Percentiles rank a stretch among this genome's conserved stretches.
These are phyloP conservation scores for Emmelina monodactyla DNA, from an alignment of 2,888 invertebrate genomes.

Conservation along the genomic window DNA sequence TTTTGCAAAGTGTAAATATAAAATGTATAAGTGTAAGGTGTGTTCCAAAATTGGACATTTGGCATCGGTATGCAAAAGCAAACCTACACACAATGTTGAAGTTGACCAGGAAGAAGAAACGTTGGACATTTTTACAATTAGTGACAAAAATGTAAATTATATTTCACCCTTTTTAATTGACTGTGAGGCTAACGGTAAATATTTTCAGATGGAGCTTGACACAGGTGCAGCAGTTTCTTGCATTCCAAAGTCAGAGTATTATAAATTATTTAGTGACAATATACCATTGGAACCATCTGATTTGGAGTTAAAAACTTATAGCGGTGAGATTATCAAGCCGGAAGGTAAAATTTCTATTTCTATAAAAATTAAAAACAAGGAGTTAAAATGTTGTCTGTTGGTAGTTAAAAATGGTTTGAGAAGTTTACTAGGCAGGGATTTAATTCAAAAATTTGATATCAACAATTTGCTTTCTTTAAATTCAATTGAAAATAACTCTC, in stretches of 20 bases:
- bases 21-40: conserved; percentile 1
- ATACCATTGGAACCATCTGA: background rate
- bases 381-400: background rate
- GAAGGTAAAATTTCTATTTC: background rate
- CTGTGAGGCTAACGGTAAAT: conserved; percentile 1
- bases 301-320: conserved; percentile 5
- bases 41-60: conserved; percentile 5
- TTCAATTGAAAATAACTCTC: background rate
- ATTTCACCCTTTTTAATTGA: conserved; percentile 5
- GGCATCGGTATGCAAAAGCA: conserved; percentile 4
- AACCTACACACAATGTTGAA: conserved; percentile 2
- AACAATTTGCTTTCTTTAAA: background rate
- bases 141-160: background rate
- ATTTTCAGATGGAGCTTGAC: conserved; percentile 4
- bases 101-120: background rate
- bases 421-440: conserved; percentile 4
- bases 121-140: conserved; percentile 3
- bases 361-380: background rate
- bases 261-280: background rate
- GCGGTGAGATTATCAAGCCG: conserved; percentile 1
- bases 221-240: conserved; percentile 8
- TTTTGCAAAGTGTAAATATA: conserved; percentile 4
- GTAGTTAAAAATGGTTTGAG: background rate
- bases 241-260: background rate
- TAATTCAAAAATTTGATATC: background rate